Percentiles rank a stretch among this genome's conserved stretches.
Conservation (phyloP, 1,140 invertebrate species). For the Ceratina calcarata region DNA sequence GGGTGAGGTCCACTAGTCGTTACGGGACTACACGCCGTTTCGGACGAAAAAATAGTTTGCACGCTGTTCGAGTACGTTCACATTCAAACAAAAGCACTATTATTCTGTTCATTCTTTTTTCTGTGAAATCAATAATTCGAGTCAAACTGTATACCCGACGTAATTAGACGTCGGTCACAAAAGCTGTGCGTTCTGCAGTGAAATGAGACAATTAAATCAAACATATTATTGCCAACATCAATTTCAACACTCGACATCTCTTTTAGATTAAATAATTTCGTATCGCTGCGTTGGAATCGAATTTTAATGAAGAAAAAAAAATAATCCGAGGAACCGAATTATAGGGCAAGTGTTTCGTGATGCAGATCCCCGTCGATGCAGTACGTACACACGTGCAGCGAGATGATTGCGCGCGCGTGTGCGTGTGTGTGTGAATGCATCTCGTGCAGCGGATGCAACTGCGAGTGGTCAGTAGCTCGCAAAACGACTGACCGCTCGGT, state of each 20-base stretch:
- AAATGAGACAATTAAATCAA: no score
- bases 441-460: constrained; percentile 77
- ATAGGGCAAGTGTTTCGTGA: constrained; percentile 47
- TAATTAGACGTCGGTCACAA: no score
- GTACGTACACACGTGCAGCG: constrained; percentile 53
- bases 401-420: constrained; percentile 65
- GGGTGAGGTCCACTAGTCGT: constrained; percentile 67
- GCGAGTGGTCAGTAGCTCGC: constrained; percentile 76
- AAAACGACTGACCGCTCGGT: constrained; percentile 76
- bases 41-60: constrained; percentile 55
- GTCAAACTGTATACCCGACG: no score
- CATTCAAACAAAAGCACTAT: no score
- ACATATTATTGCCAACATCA: no score
- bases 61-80: not conserved
- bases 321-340: constrained; percentile 48
- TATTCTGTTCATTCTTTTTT: not conserved
- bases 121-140: not conserved
- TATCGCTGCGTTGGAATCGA: not conserved
- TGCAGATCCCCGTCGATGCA: constrained; percentile 71
- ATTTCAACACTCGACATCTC: no score
- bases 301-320: not conserved
- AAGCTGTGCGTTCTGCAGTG: not conserved
- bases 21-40: constrained; percentile 55
- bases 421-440: constrained; percentile 77
- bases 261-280: no score